Percentiles rank a stretch among this genome's conserved stretches.
Evolutionary conservation across 1,140 invertebrate genomes (phyloP).

Genomic region (Trachymyrmex septentrionalis): DNA sequence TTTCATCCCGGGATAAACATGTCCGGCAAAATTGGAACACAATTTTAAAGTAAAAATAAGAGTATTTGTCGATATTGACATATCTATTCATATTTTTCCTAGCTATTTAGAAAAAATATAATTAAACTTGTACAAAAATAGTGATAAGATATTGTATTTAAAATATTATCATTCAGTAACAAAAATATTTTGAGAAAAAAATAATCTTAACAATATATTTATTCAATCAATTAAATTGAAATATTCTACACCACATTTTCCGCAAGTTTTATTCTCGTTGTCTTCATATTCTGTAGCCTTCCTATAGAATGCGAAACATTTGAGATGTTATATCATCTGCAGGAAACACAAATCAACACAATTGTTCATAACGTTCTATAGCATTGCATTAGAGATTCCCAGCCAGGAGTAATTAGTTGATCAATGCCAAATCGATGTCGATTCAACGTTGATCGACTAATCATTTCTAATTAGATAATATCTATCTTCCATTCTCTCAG

Average conservation of each 20-base stretch:
- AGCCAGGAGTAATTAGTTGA: too few species aligned
- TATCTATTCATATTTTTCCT: conserved; percentile 9
- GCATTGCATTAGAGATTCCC: conserved; percentile 39
- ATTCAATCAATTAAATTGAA: background rate
- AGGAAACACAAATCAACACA: conserved; percentile 67
- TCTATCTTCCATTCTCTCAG: background rate
- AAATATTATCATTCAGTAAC: background rate
- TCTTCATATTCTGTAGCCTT: background rate
- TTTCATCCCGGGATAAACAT: background rate
- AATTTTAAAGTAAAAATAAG: conserved; percentile 7
- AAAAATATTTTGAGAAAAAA: background rate
- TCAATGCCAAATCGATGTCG: too few species aligned
- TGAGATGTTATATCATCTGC: conserved; percentile 45
- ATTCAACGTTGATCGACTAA: too few species aligned
- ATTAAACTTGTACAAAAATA: background rate
- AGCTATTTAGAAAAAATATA: background rate
- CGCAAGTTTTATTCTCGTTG: conserved; percentile 9
- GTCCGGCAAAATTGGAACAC: background rate
- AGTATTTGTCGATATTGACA: conserved; percentile 33
- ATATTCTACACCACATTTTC: conserved; percentile 54
- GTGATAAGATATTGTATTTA: background rate
- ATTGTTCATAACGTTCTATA: conserved; percentile 66
- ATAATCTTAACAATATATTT: background rate
- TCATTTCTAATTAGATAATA: too few species aligned
- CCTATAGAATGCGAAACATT: conserved; percentile 47